Percentiles rank a stretch among this genome's conserved stretches.
Evolutionary conservation across 2,797 vertebrate genomes (phyloP).

Genomic region (Xenopus petersii): DNA sequence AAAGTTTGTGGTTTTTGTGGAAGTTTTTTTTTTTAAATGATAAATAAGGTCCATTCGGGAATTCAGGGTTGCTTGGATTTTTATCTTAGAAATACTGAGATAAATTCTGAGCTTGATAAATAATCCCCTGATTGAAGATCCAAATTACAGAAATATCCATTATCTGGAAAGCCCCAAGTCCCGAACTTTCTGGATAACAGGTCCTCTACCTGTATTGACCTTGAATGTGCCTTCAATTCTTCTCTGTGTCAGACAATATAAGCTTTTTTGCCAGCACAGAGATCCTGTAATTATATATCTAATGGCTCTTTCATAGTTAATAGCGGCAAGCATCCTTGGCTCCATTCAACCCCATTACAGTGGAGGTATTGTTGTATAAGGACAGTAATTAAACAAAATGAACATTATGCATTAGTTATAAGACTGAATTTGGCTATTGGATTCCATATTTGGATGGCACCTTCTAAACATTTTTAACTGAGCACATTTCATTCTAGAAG

Average conservation of each 20-base stretch:
- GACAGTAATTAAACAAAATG: slow-evolving; percentile 17
- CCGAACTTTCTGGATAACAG: too few relatives aligned
- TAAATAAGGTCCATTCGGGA: too few relatives aligned
- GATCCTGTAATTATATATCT: slow-evolving; percentile 42
- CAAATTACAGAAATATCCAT: too few relatives aligned
- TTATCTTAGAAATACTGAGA: too few relatives aligned
- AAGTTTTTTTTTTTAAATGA: too few relatives aligned
- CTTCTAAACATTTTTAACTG: slow-evolving; percentile 6
- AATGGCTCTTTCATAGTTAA: slow-evolving; percentile 39
- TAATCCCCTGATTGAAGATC: too few relatives aligned
- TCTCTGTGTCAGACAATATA: slow-evolving; percentile 12
- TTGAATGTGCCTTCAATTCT: slow-evolving; percentile 17
- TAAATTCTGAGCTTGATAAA: too few relatives aligned
- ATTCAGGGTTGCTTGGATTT: too few relatives aligned
- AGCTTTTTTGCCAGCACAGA: slow-evolving; percentile 19
- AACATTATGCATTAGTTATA: slow-evolving; percentile 9
- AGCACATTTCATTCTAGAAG: slow-evolving; percentile 23
- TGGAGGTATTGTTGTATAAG: slow-evolving; percentile 1
- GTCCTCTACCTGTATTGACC: background rate
- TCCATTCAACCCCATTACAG: slow-evolving; percentile 12
- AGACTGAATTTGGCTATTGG: slow-evolving; percentile 5
- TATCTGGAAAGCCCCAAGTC: too few relatives aligned
- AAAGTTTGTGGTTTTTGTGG: too few relatives aligned
- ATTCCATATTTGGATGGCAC: slow-evolving; percentile 3
- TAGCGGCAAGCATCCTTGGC: slow-evolving; percentile 26